These are phyloP conservation scores for Sorex fumeus DNA, from an alignment of 2,113 vertebrate genomes.

Conservation along the genomic window DNA sequence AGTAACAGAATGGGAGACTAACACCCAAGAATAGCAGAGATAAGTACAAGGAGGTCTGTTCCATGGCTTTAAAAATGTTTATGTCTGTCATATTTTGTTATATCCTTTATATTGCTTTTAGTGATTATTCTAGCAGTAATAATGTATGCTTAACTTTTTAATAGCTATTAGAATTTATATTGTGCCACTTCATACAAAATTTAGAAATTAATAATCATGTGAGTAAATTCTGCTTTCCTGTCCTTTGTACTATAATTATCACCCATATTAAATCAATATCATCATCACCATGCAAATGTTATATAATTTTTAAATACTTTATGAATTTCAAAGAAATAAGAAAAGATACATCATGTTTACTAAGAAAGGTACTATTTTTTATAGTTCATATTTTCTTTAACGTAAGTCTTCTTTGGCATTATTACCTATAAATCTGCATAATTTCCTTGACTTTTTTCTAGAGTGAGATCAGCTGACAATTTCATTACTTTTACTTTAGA, in stretches of 20 bases:
- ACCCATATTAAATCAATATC: no score
- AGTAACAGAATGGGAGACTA: no score
- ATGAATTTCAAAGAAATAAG: slow-evolving; percentile 19
- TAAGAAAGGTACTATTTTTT: neutral
- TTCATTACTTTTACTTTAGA: slow-evolving; percentile 18
- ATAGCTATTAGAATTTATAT: neutral
- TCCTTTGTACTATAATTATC: neutral
- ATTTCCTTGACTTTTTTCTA: slow-evolving; percentile 34
- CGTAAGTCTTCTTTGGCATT: neutral
- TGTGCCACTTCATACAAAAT: neutral
- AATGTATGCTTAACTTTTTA: neutral
- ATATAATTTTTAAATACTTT: neutral
- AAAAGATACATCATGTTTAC: neutral
- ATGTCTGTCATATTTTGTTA: slow-evolving; percentile 39
- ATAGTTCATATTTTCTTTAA: neutral
- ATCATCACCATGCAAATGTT: neutral
- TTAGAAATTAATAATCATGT: neutral
- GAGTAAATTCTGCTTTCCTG: neutral
- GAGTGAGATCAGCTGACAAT: neutral
- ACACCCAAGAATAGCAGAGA: no score
- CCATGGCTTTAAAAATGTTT: slow-evolving; percentile 25
- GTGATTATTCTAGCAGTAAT: neutral
- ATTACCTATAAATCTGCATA: neutral
- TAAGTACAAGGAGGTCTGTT: neutral
- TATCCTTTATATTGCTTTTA: neutral